Evolutionary conservation across 2,113 vertebrate genomes (phyloP), one percentile per base, ranked within the genome.

Genomic region (Ornithorhynchus anatinus): DNA sequence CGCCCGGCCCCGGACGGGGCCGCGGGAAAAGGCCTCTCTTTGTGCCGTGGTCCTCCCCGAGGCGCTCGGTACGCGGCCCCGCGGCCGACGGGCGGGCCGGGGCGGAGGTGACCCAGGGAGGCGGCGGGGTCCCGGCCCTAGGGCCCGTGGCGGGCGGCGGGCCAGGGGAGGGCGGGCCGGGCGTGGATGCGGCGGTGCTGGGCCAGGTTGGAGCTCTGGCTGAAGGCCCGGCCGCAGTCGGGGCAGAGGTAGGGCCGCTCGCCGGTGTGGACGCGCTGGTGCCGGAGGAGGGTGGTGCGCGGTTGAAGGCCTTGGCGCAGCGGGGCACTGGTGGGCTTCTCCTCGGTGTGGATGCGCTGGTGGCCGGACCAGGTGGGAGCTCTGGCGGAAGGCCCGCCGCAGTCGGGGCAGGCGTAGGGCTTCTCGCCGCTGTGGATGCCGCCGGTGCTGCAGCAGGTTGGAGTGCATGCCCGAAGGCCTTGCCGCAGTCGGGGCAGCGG

Each of bases 191-290:
- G 80, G 1, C 45, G 81, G 37, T 89, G 88, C 11, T 88, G 86
- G 10, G 71, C 82, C 59, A 92, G 27, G 1, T 80, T 75, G 0
- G 81, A 81, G 15, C 63, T 77, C 1, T 86, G 84, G 0, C 59
- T 27, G 50, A 92, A 92, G n/a, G 81, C 61, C 27, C 84, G 81
- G 6, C 90, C 88, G 0, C 88, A 91, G 7, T 79, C 59, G 0
- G 5, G 6, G 37, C 88, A 91, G 0, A 33, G 14, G 10, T 88
- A 89, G 0, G 86, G 76, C n/a, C 58, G 73, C 3, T 83, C n/a
- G n/a, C n/a, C n/a, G n/a, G n/a, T n/a, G n/a, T n/a, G n/a, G n/a
- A n/a, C n/a, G n/a, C n/a, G n/a, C 84, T 10, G 79, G 32, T 29
- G 29, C 69, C 59, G 77, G 73, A 64, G 73, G 23, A 84, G 58